Percentiles rank a stretch among this genome's conserved stretches.
Evolutionary conservation across 2,797 vertebrate genomes (phyloP).

Genomic region (Falco columbarius): DNA sequence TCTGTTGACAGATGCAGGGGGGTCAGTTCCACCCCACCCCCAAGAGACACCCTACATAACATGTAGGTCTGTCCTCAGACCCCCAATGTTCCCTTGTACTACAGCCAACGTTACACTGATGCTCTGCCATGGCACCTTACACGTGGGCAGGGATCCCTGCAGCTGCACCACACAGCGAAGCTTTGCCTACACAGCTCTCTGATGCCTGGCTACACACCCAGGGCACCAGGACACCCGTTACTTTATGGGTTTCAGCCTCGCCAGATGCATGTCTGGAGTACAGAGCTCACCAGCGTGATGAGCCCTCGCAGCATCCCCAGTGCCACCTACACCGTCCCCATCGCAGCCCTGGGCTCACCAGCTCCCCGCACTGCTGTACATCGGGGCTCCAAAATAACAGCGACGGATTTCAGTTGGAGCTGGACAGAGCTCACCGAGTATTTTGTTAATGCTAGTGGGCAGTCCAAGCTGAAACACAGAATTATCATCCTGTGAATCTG

Average conservation of each 20-base stretch:
- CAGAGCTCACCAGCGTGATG: background rate
- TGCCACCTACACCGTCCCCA: background rate
- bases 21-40: background rate
- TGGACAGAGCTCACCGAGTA: background rate
- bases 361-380: rapidly evolving
- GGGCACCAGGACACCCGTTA: background rate
- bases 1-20: background rate
- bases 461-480: background rate
- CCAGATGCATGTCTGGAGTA: background rate
- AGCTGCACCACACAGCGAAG: background rate
- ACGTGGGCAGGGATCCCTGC: rapidly evolving
- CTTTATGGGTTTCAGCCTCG: background rate
- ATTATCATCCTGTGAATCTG: rapidly evolving
- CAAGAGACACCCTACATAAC: background rate
- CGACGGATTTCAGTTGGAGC: background rate
- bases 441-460: background rate
- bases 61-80: no score
- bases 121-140: background rate
- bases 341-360: background rate
- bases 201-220: rapidly evolving
- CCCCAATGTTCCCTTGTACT: rapidly evolving
- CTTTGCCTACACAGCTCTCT: background rate
- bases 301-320: background rate
- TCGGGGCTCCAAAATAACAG: background rate
- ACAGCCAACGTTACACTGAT: rapidly evolving